Evolutionary conservation across 2,797 vertebrate species (phyloP).

Genomic region (Oceanodroma leucorhoa): DNA sequence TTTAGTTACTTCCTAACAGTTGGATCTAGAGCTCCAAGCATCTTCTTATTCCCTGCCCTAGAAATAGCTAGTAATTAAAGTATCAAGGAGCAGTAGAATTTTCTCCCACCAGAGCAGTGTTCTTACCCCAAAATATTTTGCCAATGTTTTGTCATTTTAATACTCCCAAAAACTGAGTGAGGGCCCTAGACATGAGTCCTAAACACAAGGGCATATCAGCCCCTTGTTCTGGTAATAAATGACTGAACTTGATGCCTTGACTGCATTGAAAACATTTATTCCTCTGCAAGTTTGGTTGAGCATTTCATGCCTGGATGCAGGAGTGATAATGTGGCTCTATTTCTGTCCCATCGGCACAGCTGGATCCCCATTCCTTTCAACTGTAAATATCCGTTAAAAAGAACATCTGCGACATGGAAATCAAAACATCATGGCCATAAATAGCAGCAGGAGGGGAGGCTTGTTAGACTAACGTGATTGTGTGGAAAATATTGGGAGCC

Average conservation of each 20-base stretch:
- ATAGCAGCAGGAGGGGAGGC: neutral
- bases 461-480: neutral
- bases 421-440: neutral
- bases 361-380: neutral
- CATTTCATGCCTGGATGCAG: slow-evolving; percentile 36
- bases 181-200: neutral
- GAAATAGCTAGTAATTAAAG: neutral
- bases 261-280: neutral
- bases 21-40: neutral
- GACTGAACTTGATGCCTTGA: neutral
- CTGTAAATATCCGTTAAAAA: neutral
- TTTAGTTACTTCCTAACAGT: neutral
- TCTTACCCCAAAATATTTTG: neutral
- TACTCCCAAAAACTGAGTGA: neutral
- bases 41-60: neutral
- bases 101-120: neutral
- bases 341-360: slow-evolving; percentile 35
- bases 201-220: neutral
- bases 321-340: neutral
- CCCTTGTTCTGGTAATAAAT: neutral
- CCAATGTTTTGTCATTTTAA: neutral
- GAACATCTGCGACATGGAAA: slow-evolving; percentile 2
- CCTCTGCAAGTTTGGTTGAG: neutral
- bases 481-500: neutral
- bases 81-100: neutral